phyloP scores from a whole-genome alignment of 2,113 vertebrate species.

The Cynocephalus volans region DNA sequence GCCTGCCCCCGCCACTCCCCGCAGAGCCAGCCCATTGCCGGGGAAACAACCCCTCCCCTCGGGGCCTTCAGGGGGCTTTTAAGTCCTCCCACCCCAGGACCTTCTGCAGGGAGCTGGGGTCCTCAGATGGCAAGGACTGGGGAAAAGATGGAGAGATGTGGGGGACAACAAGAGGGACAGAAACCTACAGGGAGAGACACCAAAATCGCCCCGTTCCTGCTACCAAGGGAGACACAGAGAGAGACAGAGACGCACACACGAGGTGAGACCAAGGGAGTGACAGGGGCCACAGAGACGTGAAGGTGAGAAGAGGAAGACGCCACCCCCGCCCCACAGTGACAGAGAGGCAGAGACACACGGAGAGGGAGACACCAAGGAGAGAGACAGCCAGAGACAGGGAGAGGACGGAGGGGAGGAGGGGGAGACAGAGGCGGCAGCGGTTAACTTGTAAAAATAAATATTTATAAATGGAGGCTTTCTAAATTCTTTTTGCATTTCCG shows the following conservation, averaged over 20 bases:
- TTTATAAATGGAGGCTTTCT: constrained; percentile 86
- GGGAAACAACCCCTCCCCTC: constrained; percentile 92
- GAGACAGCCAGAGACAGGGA: not conserved
- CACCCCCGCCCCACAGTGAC: not conserved
- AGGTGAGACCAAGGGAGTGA: not conserved
- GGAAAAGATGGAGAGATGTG: not conserved
- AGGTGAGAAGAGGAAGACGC: not conserved
- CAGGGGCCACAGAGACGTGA: not conserved
- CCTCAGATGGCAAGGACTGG: not conserved
- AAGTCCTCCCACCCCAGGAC: constrained; percentile 82
- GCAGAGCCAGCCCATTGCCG: constrained; percentile 88
- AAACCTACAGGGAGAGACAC: not conserved
- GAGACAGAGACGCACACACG: not conserved
- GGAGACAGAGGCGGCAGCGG: not conserved
- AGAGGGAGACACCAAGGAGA: not conserved
- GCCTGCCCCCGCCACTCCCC: not conserved
- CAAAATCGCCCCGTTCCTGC: not conserved
- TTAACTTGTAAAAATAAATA: constrained; percentile 87
- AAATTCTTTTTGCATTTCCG: constrained; percentile 83
- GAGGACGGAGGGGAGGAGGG: too few species aligned
- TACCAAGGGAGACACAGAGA: not conserved
- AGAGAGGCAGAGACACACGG: not conserved
- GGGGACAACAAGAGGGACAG: not conserved
- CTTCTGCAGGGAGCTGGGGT: constrained; percentile 74
- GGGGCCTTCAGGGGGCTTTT: constrained; percentile 88